Base-by-base conservation (phyloP, 2,113 vertebrate species). In the Oncorhynchus clarkii region DNA sequence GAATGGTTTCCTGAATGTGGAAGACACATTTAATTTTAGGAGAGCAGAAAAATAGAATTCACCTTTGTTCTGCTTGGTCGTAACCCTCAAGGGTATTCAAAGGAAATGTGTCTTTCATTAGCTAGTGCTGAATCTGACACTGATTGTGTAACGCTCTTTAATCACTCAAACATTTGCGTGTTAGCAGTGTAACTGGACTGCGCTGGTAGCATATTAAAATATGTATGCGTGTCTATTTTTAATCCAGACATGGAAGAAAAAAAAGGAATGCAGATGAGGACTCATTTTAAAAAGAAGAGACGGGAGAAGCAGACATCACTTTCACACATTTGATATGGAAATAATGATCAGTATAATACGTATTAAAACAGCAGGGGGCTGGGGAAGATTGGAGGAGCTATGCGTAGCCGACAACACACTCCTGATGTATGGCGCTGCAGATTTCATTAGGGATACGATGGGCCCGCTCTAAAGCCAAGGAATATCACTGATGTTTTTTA, bases 391-490 rank as follows among this genome's bases (percentile, higher is more conserved):
- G 80, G 83, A 80, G 69, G 73, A 73, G 74, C 70, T 65, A 48
- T 31, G 62, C 39, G 1, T 18, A 70, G 72, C 84, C 81, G 89
- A 91, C 86, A 90, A 79, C 80, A 80, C 69, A 78, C 78, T 77
- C 78, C 82, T 92, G 89, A 93, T 91, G 85, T 85, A 90, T 84
- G 84, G 84, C 76, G 87, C 81, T 71, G 87, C 83, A 90, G 86
- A 91, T 92, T 91, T 92, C 90, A 92, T 93, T 91, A 93, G 83
- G 75, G 64, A 75, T 88, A 79, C 80, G 87, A 89, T 79, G 82
- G 83, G 78, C 74, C 80, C 27, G 51, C 72, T 86, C 84, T 86
- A 79, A 88, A 89, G 87, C 82, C 78, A 80, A 89, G 84, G 88
- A 85, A 89, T 87, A 88, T 87, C 81, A 83, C 75, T 65, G 72